Conservation (phyloP, 2,888 invertebrate genomes). For the Dusona sp. region DNA sequence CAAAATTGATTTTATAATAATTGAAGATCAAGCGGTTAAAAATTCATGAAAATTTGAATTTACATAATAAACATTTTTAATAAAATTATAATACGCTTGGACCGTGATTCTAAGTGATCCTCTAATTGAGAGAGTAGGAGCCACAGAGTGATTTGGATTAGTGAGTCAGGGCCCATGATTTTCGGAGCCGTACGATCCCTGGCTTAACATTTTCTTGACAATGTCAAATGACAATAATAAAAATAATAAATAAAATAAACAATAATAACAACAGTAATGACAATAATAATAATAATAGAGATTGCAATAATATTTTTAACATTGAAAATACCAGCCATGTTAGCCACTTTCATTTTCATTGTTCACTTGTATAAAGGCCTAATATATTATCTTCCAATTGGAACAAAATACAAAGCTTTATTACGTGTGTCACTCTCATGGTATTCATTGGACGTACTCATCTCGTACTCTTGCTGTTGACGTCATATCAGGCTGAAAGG, state of each 20-base stretch:
- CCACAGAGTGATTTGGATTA: neutral
- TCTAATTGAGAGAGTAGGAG: neutral
- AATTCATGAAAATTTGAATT: neutral
- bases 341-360: neutral
- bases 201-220: neutral
- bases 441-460: constrained; percentile 11
- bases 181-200: neutral
- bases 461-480: constrained; percentile 18
- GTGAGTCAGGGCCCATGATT: neutral
- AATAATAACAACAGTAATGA: neutral
- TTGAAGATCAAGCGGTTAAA: neutral
- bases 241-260: neutral
- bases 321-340: neutral
- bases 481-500: constrained; percentile 33
- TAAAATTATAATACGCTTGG: neutral
- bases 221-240: neutral
- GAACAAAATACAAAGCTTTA: neutral
- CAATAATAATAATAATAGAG: neutral
- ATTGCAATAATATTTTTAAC: neutral
- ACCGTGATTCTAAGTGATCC: neutral
- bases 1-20: neutral
- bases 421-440: constrained; percentile 12
- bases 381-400: neutral
- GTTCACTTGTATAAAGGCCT: neutral
- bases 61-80: neutral